phyloP scores from a whole-genome alignment of 1,140 invertebrate species.

The Stratiolaelaps scimitus region DNA sequence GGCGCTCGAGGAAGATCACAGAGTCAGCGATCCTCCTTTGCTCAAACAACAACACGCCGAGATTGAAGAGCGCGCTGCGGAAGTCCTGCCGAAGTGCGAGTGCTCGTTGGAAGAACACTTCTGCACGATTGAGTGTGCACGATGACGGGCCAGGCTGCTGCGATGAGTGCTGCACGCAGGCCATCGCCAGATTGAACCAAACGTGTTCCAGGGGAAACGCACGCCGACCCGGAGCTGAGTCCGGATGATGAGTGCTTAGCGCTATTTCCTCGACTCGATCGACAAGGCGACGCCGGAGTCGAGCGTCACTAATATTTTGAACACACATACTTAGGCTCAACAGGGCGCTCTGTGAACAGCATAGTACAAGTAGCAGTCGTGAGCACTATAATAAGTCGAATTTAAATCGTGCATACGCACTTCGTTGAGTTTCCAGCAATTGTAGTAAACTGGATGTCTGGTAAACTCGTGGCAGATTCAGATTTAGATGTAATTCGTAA shows the following conservation, averaged over 20 bases:
- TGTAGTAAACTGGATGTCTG: too few relatives aligned
- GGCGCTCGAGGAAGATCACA: background rate
- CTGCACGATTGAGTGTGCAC: background rate
- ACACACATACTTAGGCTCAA: constrained; percentile 15
- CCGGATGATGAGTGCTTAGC: background rate
- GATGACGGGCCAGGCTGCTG: too few relatives aligned
- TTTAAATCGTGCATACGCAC: too few relatives aligned
- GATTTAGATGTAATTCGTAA: too few relatives aligned
- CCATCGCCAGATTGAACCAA: constrained; percentile 25
- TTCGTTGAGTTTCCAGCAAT: too few relatives aligned
- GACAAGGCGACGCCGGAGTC: background rate
- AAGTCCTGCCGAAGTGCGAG: background rate
- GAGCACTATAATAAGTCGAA: too few relatives aligned
- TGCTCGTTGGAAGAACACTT: constrained; percentile 8
- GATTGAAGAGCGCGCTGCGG: constrained; percentile 21
- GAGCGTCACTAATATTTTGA: background rate
- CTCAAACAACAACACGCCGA: constrained; percentile 11
- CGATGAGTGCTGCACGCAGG: background rate
- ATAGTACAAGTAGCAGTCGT: too few relatives aligned
- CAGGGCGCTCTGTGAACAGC: constrained; percentile 9
- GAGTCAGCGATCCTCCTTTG: background rate
- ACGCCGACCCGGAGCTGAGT: background rate
- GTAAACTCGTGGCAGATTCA: too few relatives aligned
- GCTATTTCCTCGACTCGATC: background rate
- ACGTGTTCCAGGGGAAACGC: background rate